Evolutionary conservation across 2,113 vertebrate species (phyloP).

Genomic region (Cathartes aura): DNA sequence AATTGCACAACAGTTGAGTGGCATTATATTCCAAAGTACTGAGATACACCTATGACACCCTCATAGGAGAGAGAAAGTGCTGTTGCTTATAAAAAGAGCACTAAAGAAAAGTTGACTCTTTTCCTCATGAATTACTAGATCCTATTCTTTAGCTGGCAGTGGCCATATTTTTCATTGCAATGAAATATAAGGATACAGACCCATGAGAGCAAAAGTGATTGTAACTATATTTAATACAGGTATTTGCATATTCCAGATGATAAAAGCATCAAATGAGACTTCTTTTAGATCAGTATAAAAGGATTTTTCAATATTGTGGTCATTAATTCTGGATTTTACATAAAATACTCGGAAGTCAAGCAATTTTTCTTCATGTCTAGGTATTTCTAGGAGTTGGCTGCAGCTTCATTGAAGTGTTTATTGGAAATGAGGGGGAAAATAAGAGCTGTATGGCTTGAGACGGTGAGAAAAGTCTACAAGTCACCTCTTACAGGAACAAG

Average conservation of each 20-base stretch:
- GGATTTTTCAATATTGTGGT: neutral
- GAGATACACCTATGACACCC: slow-evolving; percentile 44
- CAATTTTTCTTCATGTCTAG: neutral
- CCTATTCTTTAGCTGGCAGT: slow-evolving; percentile 23
- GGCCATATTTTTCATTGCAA: neutral
- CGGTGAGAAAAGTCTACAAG: neutral
- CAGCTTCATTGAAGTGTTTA: neutral
- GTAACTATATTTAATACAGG: slow-evolving; percentile 33
- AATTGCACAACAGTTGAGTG: slow-evolving; percentile 67
- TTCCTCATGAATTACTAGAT: slow-evolving; percentile 1
- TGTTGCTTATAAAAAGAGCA: slow-evolving; percentile 14
- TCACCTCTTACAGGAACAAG: neutral
- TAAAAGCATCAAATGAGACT: slow-evolving; percentile 2
- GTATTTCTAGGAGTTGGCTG: neutral
- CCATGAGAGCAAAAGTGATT: slow-evolving; percentile 12
- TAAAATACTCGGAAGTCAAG: neutral
- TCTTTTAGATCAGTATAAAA: neutral
- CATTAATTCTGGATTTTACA: slow-evolving; percentile 8
- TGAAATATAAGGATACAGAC: slow-evolving; percentile 54
- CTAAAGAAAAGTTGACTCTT: slow-evolving; percentile 22
- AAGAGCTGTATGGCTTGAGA: neutral
- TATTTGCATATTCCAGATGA: slow-evolving; percentile 30
- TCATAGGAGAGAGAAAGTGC: neutral
- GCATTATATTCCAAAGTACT: slow-evolving; percentile 65
- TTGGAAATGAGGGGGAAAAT: neutral